Evolutionary conservation across 2,113 vertebrate species (phyloP).

Genomic region (Trichomycterus rosablanca): DNA sequence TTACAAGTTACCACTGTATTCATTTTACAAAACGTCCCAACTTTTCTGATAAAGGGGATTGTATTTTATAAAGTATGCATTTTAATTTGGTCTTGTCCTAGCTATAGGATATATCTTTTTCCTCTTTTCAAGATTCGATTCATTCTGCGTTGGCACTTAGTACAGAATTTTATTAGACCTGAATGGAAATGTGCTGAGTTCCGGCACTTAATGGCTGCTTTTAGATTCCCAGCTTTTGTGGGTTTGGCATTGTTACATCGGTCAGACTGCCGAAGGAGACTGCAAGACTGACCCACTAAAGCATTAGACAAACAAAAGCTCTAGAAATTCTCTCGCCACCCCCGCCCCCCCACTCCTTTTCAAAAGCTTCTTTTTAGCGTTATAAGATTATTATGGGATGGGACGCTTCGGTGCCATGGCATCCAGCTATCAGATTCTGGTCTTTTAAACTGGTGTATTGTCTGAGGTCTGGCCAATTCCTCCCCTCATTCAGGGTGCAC

Average conservation of each 20-base stretch:
- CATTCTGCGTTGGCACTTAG: no score
- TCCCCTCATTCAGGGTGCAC: slow-evolving; percentile 25
- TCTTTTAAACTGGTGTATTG: slow-evolving; percentile 55
- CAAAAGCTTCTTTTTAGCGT: slow-evolving; percentile 36
- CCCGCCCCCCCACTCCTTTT: slow-evolving; percentile 3
- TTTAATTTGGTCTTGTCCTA: slow-evolving; percentile 8
- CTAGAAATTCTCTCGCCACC: neutral
- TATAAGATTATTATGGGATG: slow-evolving; percentile 40
- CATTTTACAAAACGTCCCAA: no score
- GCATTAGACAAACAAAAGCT: slow-evolving; percentile 30
- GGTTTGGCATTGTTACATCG: slow-evolving; percentile 25
- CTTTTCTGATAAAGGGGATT: neutral
- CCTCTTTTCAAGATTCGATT: slow-evolving; percentile 13
- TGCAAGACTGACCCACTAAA: slow-evolving; percentile 26
- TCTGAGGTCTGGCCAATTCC: slow-evolving; percentile 44
- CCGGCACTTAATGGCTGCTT: slow-evolving; percentile 27
- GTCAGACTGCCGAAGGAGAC: slow-evolving; percentile 8
- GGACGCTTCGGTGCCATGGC: slow-evolving; percentile 39
- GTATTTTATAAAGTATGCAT: slow-evolving; percentile 15
- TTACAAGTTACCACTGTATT: no score
- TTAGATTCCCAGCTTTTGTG: slow-evolving; percentile 21
- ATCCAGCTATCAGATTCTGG: slow-evolving; percentile 42
- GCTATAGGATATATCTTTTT: slow-evolving; percentile 5
- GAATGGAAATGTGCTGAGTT: slow-evolving; percentile 13
- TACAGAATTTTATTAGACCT: slow-evolving; percentile 32